Evolutionary conservation across 2,888 invertebrate species (phyloP).

Genomic region (Cheilosia grossa): DNA sequence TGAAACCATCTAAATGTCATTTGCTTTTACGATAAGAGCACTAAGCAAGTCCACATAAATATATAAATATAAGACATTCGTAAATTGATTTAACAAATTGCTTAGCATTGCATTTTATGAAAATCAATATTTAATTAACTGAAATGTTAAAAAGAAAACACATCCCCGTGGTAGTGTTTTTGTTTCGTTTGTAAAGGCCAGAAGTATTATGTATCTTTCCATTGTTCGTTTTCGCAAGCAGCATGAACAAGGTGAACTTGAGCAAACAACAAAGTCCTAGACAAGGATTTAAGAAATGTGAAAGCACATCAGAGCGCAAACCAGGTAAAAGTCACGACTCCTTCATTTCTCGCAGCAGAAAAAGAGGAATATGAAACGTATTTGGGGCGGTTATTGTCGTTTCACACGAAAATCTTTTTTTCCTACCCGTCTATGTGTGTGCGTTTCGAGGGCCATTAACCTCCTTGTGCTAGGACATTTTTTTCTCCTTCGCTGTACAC

Average conservation of each 20-base stretch:
- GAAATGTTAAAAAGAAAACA: constrained; percentile 28
- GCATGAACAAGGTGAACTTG: background rate
- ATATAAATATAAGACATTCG: constrained; percentile 6
- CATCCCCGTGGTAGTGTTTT: background rate
- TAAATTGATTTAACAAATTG: background rate
- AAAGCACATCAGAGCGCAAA: constrained; percentile 25
- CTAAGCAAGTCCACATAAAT: constrained; percentile 2
- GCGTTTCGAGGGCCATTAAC: constrained; percentile 57
- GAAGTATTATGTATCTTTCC: background rate
- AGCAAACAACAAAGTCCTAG: constrained; percentile 15
- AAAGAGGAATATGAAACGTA: constrained; percentile 28
- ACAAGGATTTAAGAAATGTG: constrained; percentile 46
- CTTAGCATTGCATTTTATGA: background rate
- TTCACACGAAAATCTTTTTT: constrained; percentile 39
- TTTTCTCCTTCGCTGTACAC: background rate
- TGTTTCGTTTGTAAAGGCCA: background rate
- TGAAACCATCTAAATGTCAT: constrained; percentile 58
- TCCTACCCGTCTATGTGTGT: constrained; percentile 1
- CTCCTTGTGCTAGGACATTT: constrained; percentile 18
- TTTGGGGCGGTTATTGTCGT: constrained; percentile 44
- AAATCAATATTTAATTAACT: constrained; percentile 42
- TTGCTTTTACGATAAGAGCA: constrained; percentile 15
- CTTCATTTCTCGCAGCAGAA: background rate
- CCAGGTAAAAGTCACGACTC: constrained; percentile 57
- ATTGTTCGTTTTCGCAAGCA: constrained; percentile 17